phyloP scores from a whole-genome alignment of 1,140 invertebrate genomes.

The Heliothis subflexa region DNA sequence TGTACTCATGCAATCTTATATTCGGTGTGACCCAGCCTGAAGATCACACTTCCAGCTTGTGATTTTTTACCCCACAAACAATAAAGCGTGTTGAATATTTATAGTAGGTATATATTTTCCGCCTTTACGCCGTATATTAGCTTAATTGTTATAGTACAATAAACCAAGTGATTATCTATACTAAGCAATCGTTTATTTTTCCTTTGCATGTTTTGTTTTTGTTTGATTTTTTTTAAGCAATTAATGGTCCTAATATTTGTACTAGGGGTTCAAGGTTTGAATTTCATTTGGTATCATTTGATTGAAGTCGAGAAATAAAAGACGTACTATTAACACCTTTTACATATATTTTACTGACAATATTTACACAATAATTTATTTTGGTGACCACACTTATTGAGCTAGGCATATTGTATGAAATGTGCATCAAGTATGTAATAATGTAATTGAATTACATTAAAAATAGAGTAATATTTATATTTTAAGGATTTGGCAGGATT shows the following conservation, averaged over 20 bases:
- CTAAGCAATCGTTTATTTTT: not conserved
- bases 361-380: slow-evolving; percentile 83
- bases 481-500: slow-evolving; percentile 83
- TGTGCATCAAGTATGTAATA: slow-evolving; percentile 78
- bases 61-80: not conserved
- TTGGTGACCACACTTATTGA: slow-evolving; percentile 85
- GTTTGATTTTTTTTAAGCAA: not conserved
- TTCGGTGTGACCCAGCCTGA: not conserved
- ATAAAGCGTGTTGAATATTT: slow-evolving; percentile 17
- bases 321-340: slow-evolving; percentile 72
- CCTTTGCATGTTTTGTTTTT: not conserved
- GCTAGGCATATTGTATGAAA: slow-evolving; percentile 84
- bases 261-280: too few relatives aligned
- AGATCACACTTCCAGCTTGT: not conserved
- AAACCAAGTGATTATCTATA: slow-evolving; percentile 8
- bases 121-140: slow-evolving; percentile 34
- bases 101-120: slow-evolving; percentile 18
- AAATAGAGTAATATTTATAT: slow-evolving; percentile 70
- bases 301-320: slow-evolving; percentile 49
- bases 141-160: slow-evolving; percentile 34
- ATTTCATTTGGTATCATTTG: too few relatives aligned
- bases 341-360: slow-evolving; percentile 85
- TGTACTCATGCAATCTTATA: too few relatives aligned
- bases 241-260: too few relatives aligned
- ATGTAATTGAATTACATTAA: slow-evolving; percentile 83